Percentiles rank a stretch among this genome's conserved stretches.
These are phyloP conservation scores for Hipposideros larvatus DNA, from an alignment of 2,797 vertebrate genomes.

Conservation along the genomic window DNA sequence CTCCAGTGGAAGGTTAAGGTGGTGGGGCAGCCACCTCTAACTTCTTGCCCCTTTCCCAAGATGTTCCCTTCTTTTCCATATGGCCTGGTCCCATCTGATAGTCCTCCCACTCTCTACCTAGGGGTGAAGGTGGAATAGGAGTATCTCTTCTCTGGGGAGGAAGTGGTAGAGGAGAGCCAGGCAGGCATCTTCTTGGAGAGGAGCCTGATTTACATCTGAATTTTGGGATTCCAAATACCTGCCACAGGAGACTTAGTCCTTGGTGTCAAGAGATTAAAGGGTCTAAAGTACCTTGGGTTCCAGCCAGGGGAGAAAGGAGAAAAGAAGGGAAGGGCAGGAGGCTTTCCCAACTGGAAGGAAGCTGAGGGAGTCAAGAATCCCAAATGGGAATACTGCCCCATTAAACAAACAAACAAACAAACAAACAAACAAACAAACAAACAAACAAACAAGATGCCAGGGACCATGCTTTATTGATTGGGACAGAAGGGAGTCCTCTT, in stretches of 20 bases:
- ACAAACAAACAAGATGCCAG: neutral
- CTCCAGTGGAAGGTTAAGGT: neutral
- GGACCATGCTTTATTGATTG: neutral
- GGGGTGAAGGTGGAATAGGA: neutral
- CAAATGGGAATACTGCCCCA: neutral
- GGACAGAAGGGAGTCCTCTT: neutral
- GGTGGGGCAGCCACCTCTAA: neutral
- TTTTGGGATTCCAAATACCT: neutral
- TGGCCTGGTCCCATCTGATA: neutral
- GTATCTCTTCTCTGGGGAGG: neutral
- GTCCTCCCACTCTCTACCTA: neutral
- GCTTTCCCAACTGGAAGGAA: neutral
- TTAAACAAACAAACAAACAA: neutral
- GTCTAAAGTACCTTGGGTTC: neutral
- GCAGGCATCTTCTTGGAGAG: neutral
- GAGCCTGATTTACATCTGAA: slow-evolving; percentile 23
- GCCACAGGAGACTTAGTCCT: neutral
- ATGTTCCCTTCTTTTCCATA: neutral
- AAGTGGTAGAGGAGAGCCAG: neutral
- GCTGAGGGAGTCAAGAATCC: neutral
- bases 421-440: too few relatives aligned
- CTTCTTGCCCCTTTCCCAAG: neutral
- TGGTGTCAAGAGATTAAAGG: neutral
- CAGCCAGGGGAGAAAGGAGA: neutral
- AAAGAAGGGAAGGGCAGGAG: neutral